phyloP scores from a whole-genome alignment of 92 coral and sea anemone genomes.

The Porites evermanni region DNA sequence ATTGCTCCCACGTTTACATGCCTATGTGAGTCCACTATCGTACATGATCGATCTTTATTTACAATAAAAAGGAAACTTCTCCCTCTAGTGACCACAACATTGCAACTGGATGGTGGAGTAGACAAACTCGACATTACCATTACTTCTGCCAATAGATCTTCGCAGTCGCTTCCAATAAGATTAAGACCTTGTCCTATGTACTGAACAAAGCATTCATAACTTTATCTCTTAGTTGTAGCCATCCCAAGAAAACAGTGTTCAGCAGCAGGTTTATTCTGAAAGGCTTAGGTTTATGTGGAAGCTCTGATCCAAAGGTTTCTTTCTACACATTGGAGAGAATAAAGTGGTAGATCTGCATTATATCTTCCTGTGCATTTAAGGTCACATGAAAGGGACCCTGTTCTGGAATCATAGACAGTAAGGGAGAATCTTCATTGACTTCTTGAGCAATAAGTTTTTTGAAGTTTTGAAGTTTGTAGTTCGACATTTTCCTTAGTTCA shows the following conservation, averaged over 20 bases:
- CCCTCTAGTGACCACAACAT: constrained; percentile 1
- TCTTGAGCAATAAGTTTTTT: constrained; percentile 64
- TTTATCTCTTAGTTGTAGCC: constrained; percentile 59
- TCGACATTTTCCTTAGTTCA: too few species aligned
- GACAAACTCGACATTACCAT: constrained; percentile 23
- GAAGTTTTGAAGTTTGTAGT: too few species aligned
- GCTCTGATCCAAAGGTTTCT: constrained; percentile 54
- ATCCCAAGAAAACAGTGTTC: constrained; percentile 54
- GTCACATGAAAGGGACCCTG: constrained; percentile 76
- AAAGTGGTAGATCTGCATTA: constrained; percentile 41
- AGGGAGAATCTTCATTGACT: constrained; percentile 12
- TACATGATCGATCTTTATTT: constrained; percentile 34
- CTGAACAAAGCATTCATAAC: constrained; percentile 49
- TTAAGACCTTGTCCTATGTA: not conserved
- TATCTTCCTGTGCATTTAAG: constrained; percentile 58
- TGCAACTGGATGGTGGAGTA: constrained; percentile 2
- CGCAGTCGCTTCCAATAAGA: constrained; percentile 17
- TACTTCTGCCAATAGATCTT: constrained; percentile 1
- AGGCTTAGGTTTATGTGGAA: constrained; percentile 65
- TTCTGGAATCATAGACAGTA: constrained; percentile 60
- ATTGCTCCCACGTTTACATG: constrained; percentile 45
- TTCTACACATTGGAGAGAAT: constrained; percentile 44
- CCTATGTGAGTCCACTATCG: constrained; percentile 53
- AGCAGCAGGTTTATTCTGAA: constrained; percentile 39
- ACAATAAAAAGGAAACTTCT: constrained; percentile 33